Evolutionary conservation across 2,113 vertebrate species (phyloP).

Genomic region (Onychostruthus taczanowskii): DNA sequence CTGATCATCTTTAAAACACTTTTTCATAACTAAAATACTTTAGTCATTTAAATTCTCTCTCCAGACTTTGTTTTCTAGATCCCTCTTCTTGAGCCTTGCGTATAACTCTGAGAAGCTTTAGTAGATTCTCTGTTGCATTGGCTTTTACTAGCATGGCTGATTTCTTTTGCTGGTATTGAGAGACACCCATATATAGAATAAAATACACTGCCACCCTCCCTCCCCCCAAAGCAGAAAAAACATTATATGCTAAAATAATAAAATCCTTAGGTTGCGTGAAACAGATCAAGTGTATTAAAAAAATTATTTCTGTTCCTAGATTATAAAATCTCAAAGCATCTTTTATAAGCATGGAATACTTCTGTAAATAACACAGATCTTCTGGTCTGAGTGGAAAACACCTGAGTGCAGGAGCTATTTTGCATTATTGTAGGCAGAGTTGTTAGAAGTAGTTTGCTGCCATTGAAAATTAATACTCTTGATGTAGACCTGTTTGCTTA

Average conservation of each 20-base stretch:
- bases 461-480: neutral
- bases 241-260: neutral
- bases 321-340: neutral
- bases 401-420: neutral
- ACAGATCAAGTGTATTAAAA: neutral
- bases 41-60: neutral
- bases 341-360: neutral
- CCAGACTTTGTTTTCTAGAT: neutral
- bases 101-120: neutral
- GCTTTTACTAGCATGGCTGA: neutral
- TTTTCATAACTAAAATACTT: neutral
- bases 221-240: neutral
- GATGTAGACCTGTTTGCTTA: neutral
- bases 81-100: neutral
- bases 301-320: neutral
- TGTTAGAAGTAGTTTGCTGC: neutral
- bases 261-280: neutral
- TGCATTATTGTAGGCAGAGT: neutral
- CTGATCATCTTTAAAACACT: neutral
- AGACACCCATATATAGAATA: neutral
- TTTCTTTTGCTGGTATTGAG: neutral
- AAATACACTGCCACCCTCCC: neutral
- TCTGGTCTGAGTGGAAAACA: neutral
- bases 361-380: neutral
- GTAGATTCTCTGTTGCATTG: neutral